A percentile compares a stretch with the other conserved stretches of the same genome.
Evolutionary conservation across 2,888 invertebrate species (phyloP).

Genomic region (Dioctria linearis): DNA sequence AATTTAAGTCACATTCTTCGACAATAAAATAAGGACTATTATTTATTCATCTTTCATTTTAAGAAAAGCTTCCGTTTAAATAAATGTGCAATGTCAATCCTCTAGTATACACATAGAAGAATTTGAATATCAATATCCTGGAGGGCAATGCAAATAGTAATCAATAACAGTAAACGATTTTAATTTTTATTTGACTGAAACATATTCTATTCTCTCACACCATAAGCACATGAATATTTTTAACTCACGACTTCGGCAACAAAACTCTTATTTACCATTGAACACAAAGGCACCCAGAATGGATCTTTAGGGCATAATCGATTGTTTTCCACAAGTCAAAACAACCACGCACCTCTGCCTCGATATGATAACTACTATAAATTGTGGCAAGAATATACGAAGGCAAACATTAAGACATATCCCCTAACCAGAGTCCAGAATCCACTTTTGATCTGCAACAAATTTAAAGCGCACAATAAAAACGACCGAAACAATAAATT

Average conservation of each 20-base stretch:
- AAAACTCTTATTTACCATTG: conserved; percentile 15
- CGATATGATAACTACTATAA: background rate
- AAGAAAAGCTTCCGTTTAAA: too few species aligned
- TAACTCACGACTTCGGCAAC: conserved; percentile 11
- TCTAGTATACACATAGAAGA: background rate
- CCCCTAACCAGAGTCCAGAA: background rate
- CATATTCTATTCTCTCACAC: conserved; percentile 25
- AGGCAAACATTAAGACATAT: conserved; percentile 19
- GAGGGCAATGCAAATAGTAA: conserved; percentile 43
- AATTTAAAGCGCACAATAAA: conserved; percentile 26
- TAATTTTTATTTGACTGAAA: conserved; percentile 40
- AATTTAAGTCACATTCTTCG: background rate
- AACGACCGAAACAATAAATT: conserved; percentile 30
- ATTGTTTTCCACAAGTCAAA: conserved; percentile 21
- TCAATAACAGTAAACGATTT: conserved; percentile 37
- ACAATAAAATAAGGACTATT: background rate
- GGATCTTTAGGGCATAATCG: conserved; percentile 34
- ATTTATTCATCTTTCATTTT: too few species aligned
- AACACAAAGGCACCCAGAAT: background rate
- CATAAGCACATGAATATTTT: background rate
- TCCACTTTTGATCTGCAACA: conserved; percentile 1
- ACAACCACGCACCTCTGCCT: conserved; percentile 10
- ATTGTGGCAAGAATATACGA: background rate
- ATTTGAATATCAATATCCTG: background rate
- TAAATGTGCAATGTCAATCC: too few species aligned